Percentiles rank a stretch among this genome's conserved stretches.
Conservation (phyloP, 2,797 vertebrate species). For the Sandelia bainsii region DNA sequence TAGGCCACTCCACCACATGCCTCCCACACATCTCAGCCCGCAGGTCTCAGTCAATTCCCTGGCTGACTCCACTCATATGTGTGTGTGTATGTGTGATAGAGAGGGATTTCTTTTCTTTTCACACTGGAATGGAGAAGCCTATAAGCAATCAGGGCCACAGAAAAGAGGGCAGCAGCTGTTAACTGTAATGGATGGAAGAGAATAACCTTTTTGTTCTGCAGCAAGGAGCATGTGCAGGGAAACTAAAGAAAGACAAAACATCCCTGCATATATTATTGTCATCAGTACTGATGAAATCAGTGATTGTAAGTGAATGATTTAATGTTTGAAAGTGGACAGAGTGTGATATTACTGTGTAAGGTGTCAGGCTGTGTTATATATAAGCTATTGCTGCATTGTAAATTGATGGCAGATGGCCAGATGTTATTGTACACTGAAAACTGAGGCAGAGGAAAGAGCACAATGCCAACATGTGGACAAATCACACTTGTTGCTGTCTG, state of each 20-base stretch:
- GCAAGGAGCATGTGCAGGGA: not conserved
- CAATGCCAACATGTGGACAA: too few species aligned
- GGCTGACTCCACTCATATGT: conserved; percentile 19
- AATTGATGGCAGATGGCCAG: too few species aligned
- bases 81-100: not conserved
- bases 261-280: too few species aligned
- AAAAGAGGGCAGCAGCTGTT: conserved; percentile 52
- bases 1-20: conserved; percentile 53
- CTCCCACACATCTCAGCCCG: conserved; percentile 63
- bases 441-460: too few species aligned
- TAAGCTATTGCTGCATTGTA: too few species aligned
- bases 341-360: too few species aligned
- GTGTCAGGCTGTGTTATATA: too few species aligned
- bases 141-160: conserved; percentile 11
- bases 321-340: too few species aligned
- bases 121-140: conserved; percentile 27
- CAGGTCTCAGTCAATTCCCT: conserved; percentile 58
- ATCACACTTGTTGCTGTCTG: too few species aligned
- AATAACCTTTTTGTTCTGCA: conserved; percentile 2
- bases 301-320: too few species aligned
- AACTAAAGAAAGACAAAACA: not conserved
- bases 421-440: too few species aligned
- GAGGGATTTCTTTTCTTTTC: conserved; percentile 24
- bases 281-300: too few species aligned
- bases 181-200: conserved; percentile 30